Base-by-base conservation (phyloP, 2,113 vertebrate genomes). In the Turnix velox region DNA sequence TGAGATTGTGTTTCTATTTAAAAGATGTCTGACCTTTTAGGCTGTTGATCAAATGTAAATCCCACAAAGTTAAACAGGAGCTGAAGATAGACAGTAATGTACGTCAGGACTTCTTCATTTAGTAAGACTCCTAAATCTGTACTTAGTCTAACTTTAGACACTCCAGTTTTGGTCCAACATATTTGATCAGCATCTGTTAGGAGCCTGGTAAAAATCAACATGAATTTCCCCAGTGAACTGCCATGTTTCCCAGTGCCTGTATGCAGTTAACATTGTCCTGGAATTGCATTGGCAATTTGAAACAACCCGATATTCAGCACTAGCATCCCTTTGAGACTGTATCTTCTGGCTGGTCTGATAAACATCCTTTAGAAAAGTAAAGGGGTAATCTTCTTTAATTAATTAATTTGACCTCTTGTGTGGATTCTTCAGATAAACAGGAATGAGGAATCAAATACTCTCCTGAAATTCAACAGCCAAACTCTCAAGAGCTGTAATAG, bases 71-170 rank as follows among this genome's bases (percentile, higher is more conserved):
- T 91, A 91, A 82, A 84, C 2, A 66, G 51, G 52, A 94, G 91
- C 92, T 87, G 92, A 95, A 96, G 91, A 93, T 84, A 94, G 93
- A 81, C 76, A 61, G 74, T 78, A 84, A 88, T 3, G 7, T 35
- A 96, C 81, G 74, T 95, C 90, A 93, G 20, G 6, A 84, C 78
- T 88, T 93, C 91, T 96, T 88, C 84, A 93, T 93, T 94, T 93
- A 94, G 84, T 59, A 94, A 92, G 80, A 87, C 87, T 89, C 77
- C 86, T 96, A 96, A 95, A 93, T 94, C 90, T 90, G 88, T 90
- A 83, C 72, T 91, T 93, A 92, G 85, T 62, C 93, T 93, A 96
- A 96, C 80, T 95, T 95, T 90, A 90, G 95, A 82, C 76, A 87
- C 17, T 68, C 61, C 54, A 65, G 86, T 93, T 96, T 94, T 84